Conservation (phyloP, 2,113 vertebrate genomes). For the Cinclus cinclus region DNA sequence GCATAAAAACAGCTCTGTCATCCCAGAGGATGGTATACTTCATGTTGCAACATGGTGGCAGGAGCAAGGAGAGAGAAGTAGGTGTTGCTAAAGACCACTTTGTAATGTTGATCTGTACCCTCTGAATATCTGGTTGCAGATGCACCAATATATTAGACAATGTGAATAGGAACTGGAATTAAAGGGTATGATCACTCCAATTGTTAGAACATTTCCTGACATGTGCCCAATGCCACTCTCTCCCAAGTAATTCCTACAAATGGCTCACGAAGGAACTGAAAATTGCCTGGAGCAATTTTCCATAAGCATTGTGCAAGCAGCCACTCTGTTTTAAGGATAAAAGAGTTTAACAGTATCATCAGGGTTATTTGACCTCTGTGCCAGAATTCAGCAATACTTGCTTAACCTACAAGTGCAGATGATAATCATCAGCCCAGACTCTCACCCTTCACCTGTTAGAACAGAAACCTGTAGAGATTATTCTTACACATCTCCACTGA, state of each 20-base stretch:
- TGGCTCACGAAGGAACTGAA: background rate
- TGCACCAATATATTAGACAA: background rate
- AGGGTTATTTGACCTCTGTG: background rate
- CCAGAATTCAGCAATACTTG: background rate
- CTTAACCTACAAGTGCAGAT: background rate
- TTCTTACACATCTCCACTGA: background rate
- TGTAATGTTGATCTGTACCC: background rate
- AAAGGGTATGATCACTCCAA: background rate
- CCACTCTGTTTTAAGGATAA: background rate
- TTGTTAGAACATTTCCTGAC: background rate
- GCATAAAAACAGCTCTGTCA: background rate
- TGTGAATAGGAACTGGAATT: background rate
- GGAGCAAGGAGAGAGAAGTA: background rate
- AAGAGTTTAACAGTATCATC: background rate
- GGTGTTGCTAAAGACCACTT: background rate
- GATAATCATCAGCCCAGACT: background rate
- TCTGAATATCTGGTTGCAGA: background rate
- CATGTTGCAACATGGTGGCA: background rate
- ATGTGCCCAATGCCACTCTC: background rate
- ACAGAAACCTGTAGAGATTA: background rate
- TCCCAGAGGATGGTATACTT: background rate
- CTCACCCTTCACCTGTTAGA: background rate
- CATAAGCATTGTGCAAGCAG: background rate
- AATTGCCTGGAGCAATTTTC: background rate
- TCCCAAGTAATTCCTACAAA: background rate